Conservation (phyloP, 2,113 vertebrate genomes). For the Pelvicachromis taeniatus region DNA sequence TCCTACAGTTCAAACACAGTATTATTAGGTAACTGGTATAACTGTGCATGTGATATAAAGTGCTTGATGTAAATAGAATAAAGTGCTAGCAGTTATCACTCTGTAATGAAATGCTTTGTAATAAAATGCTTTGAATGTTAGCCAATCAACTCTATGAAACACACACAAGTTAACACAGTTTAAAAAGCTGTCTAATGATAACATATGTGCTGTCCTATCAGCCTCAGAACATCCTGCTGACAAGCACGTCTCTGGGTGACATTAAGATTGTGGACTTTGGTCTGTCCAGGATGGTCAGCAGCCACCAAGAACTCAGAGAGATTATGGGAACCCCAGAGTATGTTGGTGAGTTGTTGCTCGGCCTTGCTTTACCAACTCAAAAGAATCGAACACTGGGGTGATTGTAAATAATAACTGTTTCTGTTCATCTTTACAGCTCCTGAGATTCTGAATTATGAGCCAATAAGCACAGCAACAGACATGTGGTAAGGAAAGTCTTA, state of each 20-base stretch:
- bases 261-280: constrained; percentile 78
- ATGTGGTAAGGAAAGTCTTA: constrained; percentile 69
- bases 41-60: neutral
- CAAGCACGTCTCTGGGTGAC: constrained; percentile 67
- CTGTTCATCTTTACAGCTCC: constrained; percentile 59
- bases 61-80: neutral
- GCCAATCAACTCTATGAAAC: neutral
- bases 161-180: neutral
- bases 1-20: neutral
- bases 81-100: neutral
- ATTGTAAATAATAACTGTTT: neutral
- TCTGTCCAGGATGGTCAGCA: constrained; percentile 72
- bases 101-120: neutral
- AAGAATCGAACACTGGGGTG: too few species aligned
- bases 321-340: constrained; percentile 79
- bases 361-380: accelerated
- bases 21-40: neutral
- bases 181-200: neutral
- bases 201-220: neutral
- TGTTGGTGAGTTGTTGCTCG: constrained; percentile 60
- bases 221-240: constrained; percentile 79
- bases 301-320: constrained; percentile 71
- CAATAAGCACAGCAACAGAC: constrained; percentile 77
- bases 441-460: constrained; percentile 77
- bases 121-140: neutral